A percentile compares a stretch with the other conserved stretches of the same genome.
These are phyloP conservation scores for Sminthurinus aureus DNA, from an alignment of 2,888 invertebrate species.

Conservation along the genomic window DNA sequence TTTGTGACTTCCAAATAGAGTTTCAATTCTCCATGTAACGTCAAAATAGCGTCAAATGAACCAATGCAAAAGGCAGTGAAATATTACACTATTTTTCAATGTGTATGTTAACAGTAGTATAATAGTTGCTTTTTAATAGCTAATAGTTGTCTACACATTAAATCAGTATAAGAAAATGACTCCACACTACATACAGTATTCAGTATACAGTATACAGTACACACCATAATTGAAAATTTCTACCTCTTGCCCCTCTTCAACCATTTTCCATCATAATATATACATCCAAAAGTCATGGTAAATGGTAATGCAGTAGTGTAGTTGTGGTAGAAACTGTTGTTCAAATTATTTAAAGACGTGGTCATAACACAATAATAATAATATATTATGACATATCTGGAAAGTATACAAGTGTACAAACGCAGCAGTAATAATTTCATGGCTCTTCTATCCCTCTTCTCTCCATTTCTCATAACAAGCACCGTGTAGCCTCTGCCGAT, in stretches of 20 bases:
- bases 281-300: not conserved
- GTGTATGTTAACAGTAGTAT: not conserved
- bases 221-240: not conserved
- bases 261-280: too few species aligned
- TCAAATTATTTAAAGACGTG: not conserved
- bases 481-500: not conserved
- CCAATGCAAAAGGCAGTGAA: not conserved
- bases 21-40: not conserved
- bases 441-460: not conserved
- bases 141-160: not conserved
- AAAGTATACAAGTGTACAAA: not conserved
- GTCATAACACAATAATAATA: not conserved
- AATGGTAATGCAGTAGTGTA: not conserved
- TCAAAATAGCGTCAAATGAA: too few species aligned
- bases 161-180: not conserved
- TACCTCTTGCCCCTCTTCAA: not conserved
- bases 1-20: too few species aligned
- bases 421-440: constrained; percentile 12
- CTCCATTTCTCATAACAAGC: not conserved
- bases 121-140: not conserved
- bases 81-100: not conserved
- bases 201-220: too few species aligned
- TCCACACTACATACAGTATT: not conserved
- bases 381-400: not conserved
- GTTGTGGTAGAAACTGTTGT: not conserved